phyloP scores from a whole-genome alignment of 2,113 vertebrate genomes.

The Pollachius pollachius region DNA sequence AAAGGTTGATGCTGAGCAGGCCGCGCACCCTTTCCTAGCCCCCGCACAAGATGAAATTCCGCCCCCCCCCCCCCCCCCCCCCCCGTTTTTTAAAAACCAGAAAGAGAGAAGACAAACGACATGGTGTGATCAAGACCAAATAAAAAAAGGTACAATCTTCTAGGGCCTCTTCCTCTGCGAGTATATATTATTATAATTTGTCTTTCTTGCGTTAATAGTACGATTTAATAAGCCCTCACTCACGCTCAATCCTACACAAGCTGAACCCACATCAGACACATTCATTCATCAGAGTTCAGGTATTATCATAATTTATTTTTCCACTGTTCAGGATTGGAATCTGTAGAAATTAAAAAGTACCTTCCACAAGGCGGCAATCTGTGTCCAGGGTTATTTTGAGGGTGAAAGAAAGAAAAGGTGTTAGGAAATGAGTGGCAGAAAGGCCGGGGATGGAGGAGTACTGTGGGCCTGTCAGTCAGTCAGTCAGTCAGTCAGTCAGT shows the following conservation, averaged over 20 bases:
- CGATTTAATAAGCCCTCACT: no score
- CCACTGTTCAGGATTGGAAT: slow-evolving; percentile 25
- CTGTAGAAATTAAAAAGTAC: no score
- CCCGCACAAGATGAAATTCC: slow-evolving; percentile 53
- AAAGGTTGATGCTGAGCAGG: slow-evolving; percentile 61
- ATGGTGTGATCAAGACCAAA: slow-evolving; percentile 14
- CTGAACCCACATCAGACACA: not conserved
- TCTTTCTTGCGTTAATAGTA: no score
- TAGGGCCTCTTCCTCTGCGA: slow-evolving; percentile 28
- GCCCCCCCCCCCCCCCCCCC: slow-evolving; percentile 29
- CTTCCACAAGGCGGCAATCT: no score
- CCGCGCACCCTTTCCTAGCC: slow-evolving; percentile 50
- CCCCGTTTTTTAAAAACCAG: slow-evolving; percentile 11
- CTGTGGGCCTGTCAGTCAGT: slow-evolving; percentile 82
- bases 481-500: slow-evolving; percentile 66
- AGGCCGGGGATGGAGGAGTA: slow-evolving; percentile 56
- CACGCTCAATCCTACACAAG: no score
- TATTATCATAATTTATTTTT: slow-evolving; percentile 10
- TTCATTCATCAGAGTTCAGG: slow-evolving; percentile 30
- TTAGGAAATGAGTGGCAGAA: slow-evolving; percentile 32
- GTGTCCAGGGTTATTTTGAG: no score
- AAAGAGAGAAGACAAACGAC: slow-evolving; percentile 24
- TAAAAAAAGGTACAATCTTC: slow-evolving; percentile 15
- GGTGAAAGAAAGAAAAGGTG: no score
- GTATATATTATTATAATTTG: no score